Conservation (phyloP, 2,113 vertebrate genomes). For the Nasalis larvatus region DNA sequence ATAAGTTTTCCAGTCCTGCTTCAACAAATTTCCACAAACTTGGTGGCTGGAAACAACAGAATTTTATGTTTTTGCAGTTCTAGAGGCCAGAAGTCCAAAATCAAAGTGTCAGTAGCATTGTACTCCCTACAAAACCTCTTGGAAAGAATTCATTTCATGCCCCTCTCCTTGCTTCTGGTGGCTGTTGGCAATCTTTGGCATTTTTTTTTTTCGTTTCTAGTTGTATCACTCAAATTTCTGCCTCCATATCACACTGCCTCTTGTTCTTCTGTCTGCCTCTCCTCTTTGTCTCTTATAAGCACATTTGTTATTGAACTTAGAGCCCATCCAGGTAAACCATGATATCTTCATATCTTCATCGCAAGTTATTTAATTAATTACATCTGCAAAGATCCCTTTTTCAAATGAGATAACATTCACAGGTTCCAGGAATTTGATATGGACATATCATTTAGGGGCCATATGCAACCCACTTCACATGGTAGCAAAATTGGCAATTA, state of each 20-base stretch:
- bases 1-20: not conserved
- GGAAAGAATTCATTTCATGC: not conserved
- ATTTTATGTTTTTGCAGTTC: not conserved
- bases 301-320: not conserved
- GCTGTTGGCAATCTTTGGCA: not conserved
- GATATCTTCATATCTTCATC: not conserved
- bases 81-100: not conserved
- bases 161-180: not conserved
- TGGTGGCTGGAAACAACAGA: not conserved
- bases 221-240: not conserved
- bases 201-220: not conserved
- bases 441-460: not conserved
- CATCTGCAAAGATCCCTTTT: too few relatives aligned
- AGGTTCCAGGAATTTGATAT: too few relatives aligned
- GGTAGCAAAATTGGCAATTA: not conserved
- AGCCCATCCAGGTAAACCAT: not conserved
- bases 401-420: too few relatives aligned
- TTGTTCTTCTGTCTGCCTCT: not conserved
- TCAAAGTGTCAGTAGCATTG: too few relatives aligned
- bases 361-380: too few relatives aligned
- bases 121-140: not conserved
- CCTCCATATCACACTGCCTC: not conserved
- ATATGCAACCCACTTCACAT: not conserved
- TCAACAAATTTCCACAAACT: not conserved
- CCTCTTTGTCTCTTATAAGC: not conserved